Evolutionary conservation across 2,888 invertebrate species (phyloP), one percentile per base, ranked within the genome.

Genomic region (Pelosia muscerda): DNA sequence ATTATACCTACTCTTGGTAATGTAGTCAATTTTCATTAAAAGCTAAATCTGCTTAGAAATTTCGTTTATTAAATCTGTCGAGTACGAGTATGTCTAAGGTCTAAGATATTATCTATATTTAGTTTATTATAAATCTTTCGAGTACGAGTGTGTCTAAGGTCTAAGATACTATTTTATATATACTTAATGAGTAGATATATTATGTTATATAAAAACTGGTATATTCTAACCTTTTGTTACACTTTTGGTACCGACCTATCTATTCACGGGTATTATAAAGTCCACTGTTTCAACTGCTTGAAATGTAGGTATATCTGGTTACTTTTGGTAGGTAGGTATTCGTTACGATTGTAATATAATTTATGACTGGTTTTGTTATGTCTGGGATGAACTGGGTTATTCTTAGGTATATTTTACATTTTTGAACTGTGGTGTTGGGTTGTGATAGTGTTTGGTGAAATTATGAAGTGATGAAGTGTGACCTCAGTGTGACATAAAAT

Each of bases 11-110:
- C 77, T 77, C 68, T 65, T 68, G 75, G 63, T 78, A 78, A 78
- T 71, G 75, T 65, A 69, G 75, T 63, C 70, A 75, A 79, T 77
- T 79, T 78, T 71, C 71, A 71, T 79, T 77, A 70, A 69, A 58
- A 69, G 49, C 55, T 58, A 73, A 72, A 77, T 77, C 75, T 71
- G 28, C 61, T 72, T 65, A 65, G 42, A 62, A 69, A 75, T 73
- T 66, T 71, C 54, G 26, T 38, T 58, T 34, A 34, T 68, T 64
- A 73, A 78, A 72, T 71, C 49, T 49, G n/a, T 19, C 19, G n/a
- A 49, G 59, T 34, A 23, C 23, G 19, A 8, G 23, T 31, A 58
- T 13, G n/a, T 59, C 34, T 58, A 19, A 74, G 59, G 62, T 73
- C 61, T 69, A 31, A 53, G 28, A 64, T 71, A 74, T 63, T 69